Percentiles rank a stretch among this genome's conserved stretches.
Evolutionary conservation across 2,797 vertebrate species (phyloP).

Genomic region (Callimico goeldii): DNA sequence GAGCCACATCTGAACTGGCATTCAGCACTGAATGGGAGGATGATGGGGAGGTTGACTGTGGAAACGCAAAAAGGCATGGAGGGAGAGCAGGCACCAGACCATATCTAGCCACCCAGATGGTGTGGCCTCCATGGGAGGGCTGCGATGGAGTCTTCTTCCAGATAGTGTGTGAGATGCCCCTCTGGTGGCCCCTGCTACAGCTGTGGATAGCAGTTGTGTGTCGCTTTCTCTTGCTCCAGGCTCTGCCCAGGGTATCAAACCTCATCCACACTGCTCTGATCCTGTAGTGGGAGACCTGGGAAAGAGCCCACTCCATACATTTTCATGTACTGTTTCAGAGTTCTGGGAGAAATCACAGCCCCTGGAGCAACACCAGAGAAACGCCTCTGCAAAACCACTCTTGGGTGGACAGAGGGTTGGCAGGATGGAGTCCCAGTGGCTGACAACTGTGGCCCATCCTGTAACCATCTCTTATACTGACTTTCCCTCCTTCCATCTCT

Average conservation of each 20-base stretch:
- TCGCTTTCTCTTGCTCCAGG: not conserved
- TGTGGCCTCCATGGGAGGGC: not conserved
- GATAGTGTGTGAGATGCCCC: too few species aligned
- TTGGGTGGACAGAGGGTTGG: not conserved
- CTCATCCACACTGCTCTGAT: not conserved
- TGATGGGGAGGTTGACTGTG: too few species aligned
- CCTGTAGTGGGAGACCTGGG: not conserved
- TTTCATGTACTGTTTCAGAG: not conserved
- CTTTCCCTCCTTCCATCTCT: not conserved
- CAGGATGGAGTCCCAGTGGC: not conserved
- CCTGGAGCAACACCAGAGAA: not conserved
- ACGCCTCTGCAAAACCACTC: not conserved
- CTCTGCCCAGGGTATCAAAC: not conserved
- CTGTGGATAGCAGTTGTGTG: not conserved
- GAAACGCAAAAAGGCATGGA: not conserved
- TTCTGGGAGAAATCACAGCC: not conserved
- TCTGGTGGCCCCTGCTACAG: not conserved
- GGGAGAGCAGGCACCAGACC: not conserved
- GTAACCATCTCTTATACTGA: not conserved
- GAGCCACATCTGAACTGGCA: not conserved
- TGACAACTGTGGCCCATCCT: not conserved
- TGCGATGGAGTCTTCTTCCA: not conserved
- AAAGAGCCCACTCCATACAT: not conserved
- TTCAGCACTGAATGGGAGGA: not conserved
- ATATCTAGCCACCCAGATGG: too few species aligned